Evolutionary conservation across 2,113 vertebrate species (phyloP).

Genomic region (Protobothrops mucrosquamatus): DNA sequence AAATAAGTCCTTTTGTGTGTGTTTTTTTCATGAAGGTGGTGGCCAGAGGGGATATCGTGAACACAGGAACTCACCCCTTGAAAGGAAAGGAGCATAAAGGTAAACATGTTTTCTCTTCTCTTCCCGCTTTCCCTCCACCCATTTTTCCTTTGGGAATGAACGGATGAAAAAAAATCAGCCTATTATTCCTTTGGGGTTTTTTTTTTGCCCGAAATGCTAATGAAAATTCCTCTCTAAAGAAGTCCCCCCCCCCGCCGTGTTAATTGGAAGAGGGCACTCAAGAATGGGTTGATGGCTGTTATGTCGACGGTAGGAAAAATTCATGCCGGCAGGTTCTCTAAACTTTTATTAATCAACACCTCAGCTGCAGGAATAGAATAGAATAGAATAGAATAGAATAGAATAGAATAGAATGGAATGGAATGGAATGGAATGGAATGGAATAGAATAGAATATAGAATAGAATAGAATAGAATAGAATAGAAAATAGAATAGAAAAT

Average conservation of each 20-base stretch:
- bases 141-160: background rate
- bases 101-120: background rate
- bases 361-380: background rate
- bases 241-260: fast-evolving
- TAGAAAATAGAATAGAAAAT: too few relatives aligned
- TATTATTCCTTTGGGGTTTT: background rate
- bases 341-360: background rate
- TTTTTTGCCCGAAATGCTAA: background rate
- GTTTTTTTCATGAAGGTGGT: background rate
- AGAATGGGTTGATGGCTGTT: background rate
- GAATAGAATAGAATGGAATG: too few relatives aligned
- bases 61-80: background rate
- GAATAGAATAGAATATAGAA: too few relatives aligned
- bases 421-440: too few relatives aligned
- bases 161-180: background rate
- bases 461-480: too few relatives aligned
- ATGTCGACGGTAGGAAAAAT: background rate
- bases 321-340: background rate
- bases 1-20: background rate
- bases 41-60: background rate
- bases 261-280: background rate
- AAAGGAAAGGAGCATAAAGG: background rate
- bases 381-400: too few relatives aligned
- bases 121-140: background rate
- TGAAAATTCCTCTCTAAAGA: background rate